Evolutionary conservation across 2,888 invertebrate species (phyloP), one percentile per base, ranked within the genome.

Genomic region (Protophormia terraenovae): DNA sequence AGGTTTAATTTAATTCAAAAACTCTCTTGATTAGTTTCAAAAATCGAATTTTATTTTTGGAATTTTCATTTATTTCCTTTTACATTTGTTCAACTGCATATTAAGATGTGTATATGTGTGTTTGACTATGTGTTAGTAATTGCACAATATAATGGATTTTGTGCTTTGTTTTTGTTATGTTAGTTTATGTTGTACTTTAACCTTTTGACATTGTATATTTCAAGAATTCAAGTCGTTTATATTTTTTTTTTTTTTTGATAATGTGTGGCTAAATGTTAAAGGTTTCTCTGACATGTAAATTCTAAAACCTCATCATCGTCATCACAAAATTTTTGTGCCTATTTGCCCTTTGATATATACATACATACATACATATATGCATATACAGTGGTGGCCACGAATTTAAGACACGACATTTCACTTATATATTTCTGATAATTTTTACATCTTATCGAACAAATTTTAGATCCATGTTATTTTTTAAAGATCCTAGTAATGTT

Each of bases 161-260:
- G 10, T 78, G 19, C 1, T 32, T 32, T 58, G 12, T 71, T 58
- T 10, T 27, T 47, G 27, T 58, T 79, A 8, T 60, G 22, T 73
- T 53, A n/a, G 78, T 53, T 81, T 75, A 41, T 84, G 67, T 38
- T 67, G 78, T 45, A 78, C 78, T 85, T 71, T 85, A 75, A 75
- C 85, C 81, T 85, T 85, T 71, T 75, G 72, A 8, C 60, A 38
- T 62, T 67, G 71, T 19, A 27, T 58, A 50, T 41, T 35, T 64
- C 10, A 69, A 71, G 47, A 55, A 29, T 38, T n/a, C n/a, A n/a
- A 62, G 66, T 62, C 14, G 7, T 71, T 72, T 24, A 45, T 47
- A n/a, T n/a, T n/a, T n/a, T n/a, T n/a, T n/a, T n/a, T n/a, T n/a
- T n/a, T n/a, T n/a, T 58, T 47, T 38, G 12, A 29, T 64, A 41